A percentile compares a stretch with the other conserved stretches of the same genome.
Evolutionary conservation across 2,113 vertebrate species (phyloP).

Genomic region (Vanacampus margaritifer): DNA sequence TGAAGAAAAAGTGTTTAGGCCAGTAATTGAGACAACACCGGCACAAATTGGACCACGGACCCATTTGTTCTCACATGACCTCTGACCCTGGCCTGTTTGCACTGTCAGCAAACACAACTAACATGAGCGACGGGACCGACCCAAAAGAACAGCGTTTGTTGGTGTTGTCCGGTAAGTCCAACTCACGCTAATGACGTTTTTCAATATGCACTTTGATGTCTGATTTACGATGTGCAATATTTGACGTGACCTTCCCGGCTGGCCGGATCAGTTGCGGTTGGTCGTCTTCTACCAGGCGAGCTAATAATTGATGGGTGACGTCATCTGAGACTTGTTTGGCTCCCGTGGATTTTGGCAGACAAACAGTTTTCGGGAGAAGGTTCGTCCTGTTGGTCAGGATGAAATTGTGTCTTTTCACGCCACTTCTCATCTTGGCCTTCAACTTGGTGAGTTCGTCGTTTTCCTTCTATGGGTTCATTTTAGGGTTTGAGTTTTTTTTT

Average conservation of each 20-base stretch:
- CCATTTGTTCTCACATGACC: no score
- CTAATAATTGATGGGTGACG: background rate
- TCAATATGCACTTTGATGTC: background rate
- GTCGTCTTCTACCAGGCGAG: background rate
- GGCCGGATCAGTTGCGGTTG: background rate
- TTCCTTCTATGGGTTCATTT: background rate
- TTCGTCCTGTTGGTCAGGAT: background rate
- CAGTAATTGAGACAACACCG: no score
- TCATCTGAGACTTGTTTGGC: background rate
- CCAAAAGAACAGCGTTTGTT: no score
- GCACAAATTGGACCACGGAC: no score
- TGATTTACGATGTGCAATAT: background rate
- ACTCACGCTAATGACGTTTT: no score
- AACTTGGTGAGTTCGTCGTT: background rate
- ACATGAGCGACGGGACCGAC: no score
- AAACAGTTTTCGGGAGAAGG: background rate
- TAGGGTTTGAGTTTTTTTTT: background rate
- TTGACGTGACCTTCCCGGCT: background rate
- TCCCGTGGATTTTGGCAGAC: background rate
- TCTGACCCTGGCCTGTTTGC: background rate
- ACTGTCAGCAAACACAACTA: no score
- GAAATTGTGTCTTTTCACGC: background rate
- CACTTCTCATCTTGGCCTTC: background rate
- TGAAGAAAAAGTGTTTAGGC: no score
- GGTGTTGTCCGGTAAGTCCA: no score